Evolutionary conservation across 2,888 invertebrate species (phyloP), one percentile per base, ranked within the genome.

Genomic region (Spodoptera littoralis): DNA sequence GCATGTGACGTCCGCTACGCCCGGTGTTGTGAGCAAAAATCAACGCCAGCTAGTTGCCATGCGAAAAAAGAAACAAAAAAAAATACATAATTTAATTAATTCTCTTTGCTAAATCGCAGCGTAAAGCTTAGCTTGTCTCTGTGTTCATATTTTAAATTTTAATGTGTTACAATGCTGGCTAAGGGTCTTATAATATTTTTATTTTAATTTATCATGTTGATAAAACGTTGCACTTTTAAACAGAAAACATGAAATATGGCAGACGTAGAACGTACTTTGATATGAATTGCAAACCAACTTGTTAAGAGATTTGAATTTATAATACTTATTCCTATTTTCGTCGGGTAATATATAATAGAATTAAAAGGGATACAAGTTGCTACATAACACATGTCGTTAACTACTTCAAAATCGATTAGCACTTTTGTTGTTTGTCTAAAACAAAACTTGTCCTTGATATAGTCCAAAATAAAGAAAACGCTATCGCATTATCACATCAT

Each of bases 1-100:
- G 90, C 88, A 83, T 83, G 76, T 89, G 90, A 90, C 91, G 88
- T 86, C 81, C 75, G 75, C 70, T 58, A 67, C 60, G 68, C 74
- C 65, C 77, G 72, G 70, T 77, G 82, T 75, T 82, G 67, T 69
- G 73, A 73, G 78, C 73, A 73, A 73, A 83, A 87, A 86, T 87
- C 84, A 85, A 70, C 54, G 60, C 68, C 27, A 52, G 50, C 67
- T 62, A 65, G 67, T 66, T 74, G 69, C 53, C 54, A 72, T 63
- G 57, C 58, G 43, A 62, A 75, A 73, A 72, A 70, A 65, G 66
- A 55, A 65, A 60, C 22, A 43, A 58, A 70, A 65, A 59, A 55
- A 59, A 51, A 27, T 1, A 49, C 2, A 44, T 59, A 58, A 77
- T 68, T 73, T 71, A 64, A 75, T 79, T 76, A 77, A 78, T 80